These are phyloP conservation scores for Chlamydotis undulata DNA, from an alignment of 2,113 vertebrate genomes.

Conservation along the genomic window DNA sequence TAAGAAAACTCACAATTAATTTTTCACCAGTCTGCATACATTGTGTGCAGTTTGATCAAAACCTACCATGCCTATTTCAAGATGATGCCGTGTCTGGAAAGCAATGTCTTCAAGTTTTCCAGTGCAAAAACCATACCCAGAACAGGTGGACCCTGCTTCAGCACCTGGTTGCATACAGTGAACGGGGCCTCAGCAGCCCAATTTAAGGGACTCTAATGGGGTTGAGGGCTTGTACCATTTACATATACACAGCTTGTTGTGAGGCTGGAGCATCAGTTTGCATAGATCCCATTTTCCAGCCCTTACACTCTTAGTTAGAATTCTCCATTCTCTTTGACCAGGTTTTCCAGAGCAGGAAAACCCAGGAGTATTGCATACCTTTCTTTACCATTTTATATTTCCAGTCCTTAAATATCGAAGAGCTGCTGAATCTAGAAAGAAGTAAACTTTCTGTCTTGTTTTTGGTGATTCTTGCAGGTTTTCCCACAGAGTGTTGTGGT, in stretches of 20 bases:
- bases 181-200: background rate
- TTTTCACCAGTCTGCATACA: background rate
- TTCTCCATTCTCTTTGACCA: background rate
- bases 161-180: background rate
- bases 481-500: conserved; percentile 19
- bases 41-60: background rate
- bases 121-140: background rate
- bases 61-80: background rate
- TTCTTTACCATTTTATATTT: conserved; percentile 68
- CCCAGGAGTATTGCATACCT: conserved; percentile 56
- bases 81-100: background rate
- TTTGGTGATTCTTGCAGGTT: conserved; percentile 42
- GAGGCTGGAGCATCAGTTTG: background rate
- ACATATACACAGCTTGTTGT: background rate
- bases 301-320: background rate
- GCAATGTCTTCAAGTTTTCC: background rate
- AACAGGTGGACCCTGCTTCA: background rate
- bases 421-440: conserved; percentile 62
- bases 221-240: background rate
- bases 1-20: background rate
- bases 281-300: background rate
- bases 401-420: conserved; percentile 62
- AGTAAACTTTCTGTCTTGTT: conserved; percentile 60
- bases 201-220: background rate
- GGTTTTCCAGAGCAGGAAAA: conserved; percentile 68